Base-by-base conservation (phyloP, 2,797 vertebrate genomes). In the Capromys pilorides region DNA sequence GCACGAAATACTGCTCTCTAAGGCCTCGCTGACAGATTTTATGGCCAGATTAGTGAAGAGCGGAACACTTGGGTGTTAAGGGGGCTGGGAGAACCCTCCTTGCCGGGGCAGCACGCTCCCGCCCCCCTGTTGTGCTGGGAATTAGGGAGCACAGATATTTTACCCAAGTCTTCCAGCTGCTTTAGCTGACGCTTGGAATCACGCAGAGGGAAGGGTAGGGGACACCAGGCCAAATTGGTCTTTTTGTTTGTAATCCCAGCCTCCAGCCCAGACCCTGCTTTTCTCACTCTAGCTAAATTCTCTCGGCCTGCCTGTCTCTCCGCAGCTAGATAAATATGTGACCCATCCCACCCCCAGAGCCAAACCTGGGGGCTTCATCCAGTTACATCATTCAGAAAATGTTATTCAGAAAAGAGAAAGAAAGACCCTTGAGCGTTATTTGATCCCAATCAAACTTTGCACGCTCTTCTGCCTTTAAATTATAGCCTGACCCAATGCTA, bases 391-490 rank as follows among this genome's bases (percentile, higher is more conserved):
- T 93, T 97, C 96, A 86, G 92, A 95, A 97, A 97, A 97, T 71
- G 57, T 54, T 92, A 96, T 90, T 94, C 88, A 28, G 62, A 31
- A 26, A 28, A 94, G 86, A 96, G 45, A 77, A 49, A 77, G 89
- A 66, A 26, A 78, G 57, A 91, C 97, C 96, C 95, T 93, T 96
- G 94, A 97, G 96, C 78, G 69, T 96, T 96, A 90, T 96, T 88
- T 73, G 96, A 96, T 97, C 97, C 96, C 97, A 81, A 84, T 93
- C 96, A 94, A 96, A 96, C 94, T 97, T 97, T 96, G 78, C 97
- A 95, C 51, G 96, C 96, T 96, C 96, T 97, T 97, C 33, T 97
- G 98, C 97, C 95, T 98, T 97, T 96, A 97, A 98, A 97, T 98
- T 91, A 97, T 87, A 87, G 80, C 54, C 93, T 87, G 94, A 95